Conservation (phyloP, 2,797 vertebrate species). For the Peromyscus eremicus region DNA sequence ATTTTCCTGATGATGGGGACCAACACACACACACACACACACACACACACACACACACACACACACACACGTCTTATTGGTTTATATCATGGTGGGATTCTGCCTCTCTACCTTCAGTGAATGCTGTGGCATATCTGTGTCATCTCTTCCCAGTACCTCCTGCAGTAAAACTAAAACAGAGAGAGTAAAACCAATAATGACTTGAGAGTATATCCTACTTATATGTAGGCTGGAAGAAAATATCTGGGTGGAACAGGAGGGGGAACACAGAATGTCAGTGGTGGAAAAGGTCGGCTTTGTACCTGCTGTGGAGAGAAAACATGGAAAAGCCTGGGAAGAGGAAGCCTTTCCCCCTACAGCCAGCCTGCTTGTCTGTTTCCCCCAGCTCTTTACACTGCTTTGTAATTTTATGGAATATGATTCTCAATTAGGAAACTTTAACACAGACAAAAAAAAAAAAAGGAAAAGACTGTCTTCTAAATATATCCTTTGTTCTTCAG, state of each 20-base stretch:
- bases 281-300: conserved; percentile 82
- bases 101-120: not conserved
- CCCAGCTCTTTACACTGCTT: conserved; percentile 72
- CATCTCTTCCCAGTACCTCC: not conserved
- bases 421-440: conserved; percentile 85
- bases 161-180: not conserved
- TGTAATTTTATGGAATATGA: conserved; percentile 78
- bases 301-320: conserved; percentile 77
- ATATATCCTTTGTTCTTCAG: conserved; percentile 82
- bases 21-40: not conserved
- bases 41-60: not conserved
- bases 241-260: conserved; percentile 56
- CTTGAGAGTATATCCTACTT: conserved; percentile 38
- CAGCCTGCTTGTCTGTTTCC: conserved; percentile 69
- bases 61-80: not conserved
- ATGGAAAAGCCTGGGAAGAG: conserved; percentile 82
- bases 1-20: not conserved
- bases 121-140: not conserved
- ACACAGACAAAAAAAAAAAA: conserved; percentile 70
- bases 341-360: conserved; percentile 74
- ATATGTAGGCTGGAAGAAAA: conserved; percentile 58
- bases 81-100: not conserved
- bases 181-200: not conserved
- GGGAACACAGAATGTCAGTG: conserved; percentile 52
- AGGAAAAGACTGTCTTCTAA: conserved; percentile 60